Base-by-base conservation (phyloP, 2,888 invertebrate species). In the Polymixis lichenea region DNA sequence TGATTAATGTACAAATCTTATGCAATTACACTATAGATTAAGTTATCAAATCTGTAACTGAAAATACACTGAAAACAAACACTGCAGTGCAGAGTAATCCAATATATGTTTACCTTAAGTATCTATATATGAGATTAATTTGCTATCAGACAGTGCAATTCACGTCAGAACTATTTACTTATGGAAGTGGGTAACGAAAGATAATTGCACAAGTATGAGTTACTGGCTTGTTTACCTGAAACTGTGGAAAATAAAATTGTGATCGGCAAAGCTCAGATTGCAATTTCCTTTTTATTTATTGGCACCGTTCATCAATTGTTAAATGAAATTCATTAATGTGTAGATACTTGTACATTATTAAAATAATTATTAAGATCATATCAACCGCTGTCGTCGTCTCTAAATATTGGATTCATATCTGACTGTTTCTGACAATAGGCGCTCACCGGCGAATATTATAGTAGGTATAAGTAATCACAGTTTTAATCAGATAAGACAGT, bases 221-320 rank as follows among this genome's bases (percentile, higher is more conserved):
- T 76, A 84, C 69, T 53, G 72, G 22, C 56, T 84, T 84, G 87
- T 84, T 86, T 84, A 84, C 84, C 53, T 72, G 61, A 13, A 69
- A 62, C 80, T 67, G 49, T 17, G 32, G 60, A 60, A 38, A 58
- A 53, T 83, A 75, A 70, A 68, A 70, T 43, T 71, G 65, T 79
- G 79, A 73, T 75, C 72, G 65, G 62, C 38, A 19, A 68, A 82
- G 58, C 72, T 83, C 15, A 32, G 13, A 77, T 53, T 58, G 65
- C 62, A 69, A 74, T 72, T 74, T 62, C 4, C n/a, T 58, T 74
- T 65, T 60, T 58, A 58, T 72, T 53, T 72, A 68, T 60, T 58
- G 53, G 25, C 11, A 38, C 38, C n/a, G 43, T 75, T 32, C 15
- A 72, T 58, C 9, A 15, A 53, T n/a, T 65, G 43, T 55, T 32